Conservation (phyloP, 2,797 vertebrate genomes). For the Sebastes trivittatus region DNA sequence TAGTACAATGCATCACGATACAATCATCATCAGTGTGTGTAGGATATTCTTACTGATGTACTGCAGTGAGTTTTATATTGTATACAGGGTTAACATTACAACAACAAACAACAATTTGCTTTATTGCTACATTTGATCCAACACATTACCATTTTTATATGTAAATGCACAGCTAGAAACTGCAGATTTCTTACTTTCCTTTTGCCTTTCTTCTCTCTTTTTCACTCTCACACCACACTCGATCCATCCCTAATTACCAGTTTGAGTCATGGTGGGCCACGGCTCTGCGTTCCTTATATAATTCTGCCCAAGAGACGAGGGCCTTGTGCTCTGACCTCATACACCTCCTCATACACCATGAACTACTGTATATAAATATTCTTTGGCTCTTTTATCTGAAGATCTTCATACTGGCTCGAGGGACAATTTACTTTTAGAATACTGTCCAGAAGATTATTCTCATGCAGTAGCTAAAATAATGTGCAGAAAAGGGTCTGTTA, state of each 20-base stretch:
- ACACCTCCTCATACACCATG: slow-evolving; percentile 58
- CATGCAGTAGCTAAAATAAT: neutral
- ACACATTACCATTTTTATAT: neutral
- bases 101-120: neutral
- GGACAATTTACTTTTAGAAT: slow-evolving; percentile 52
- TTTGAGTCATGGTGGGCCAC: slow-evolving; percentile 46
- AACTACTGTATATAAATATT: slow-evolving; percentile 57
- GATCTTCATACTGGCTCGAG: slow-evolving; percentile 35
- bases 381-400: slow-evolving; percentile 48
- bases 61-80: neutral
- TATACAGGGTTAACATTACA: neutral
- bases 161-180: neutral
- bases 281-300: slow-evolving; percentile 58
- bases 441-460: slow-evolving; percentile 24
- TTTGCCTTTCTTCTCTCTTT: neutral
- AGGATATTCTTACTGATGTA: neutral
- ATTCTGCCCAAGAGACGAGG: slow-evolving; percentile 51
- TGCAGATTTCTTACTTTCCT: neutral
- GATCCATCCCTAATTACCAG: slow-evolving; percentile 58
- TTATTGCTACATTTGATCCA: neutral
- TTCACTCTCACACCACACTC: slow-evolving; percentile 28
- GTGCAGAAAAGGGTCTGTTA: neutral
- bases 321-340: slow-evolving; percentile 55
- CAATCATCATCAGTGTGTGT: neutral
- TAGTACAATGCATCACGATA: neutral